Evolutionary conservation across 2,888 invertebrate species (phyloP).

Genomic region (Tenthredo amoena): DNA sequence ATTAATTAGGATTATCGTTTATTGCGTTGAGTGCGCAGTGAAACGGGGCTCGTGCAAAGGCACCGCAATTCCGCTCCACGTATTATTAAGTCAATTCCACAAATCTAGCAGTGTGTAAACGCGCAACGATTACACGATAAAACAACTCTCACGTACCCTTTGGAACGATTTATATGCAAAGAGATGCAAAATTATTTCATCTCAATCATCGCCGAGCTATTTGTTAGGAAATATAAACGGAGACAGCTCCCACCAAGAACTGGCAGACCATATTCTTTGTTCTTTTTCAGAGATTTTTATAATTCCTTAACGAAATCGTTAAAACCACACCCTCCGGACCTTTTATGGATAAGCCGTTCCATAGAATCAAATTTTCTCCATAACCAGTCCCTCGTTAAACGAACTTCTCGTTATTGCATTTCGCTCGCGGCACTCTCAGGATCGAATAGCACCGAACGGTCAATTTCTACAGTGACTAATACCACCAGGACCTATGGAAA

Average conservation of each 20-base stretch:
- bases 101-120: not conserved
- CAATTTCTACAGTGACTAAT: not conserved
- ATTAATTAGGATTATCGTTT: constrained; percentile 48
- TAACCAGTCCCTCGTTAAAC: constrained; percentile 36
- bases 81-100: constrained; percentile 5
- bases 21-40: not conserved
- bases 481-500: not conserved
- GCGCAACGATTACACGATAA: not conserved
- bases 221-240: not conserved
- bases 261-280: not conserved
- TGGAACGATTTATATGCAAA: not conserved
- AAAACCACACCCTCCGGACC: constrained; percentile 27
- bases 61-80: not conserved
- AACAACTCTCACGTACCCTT: not conserved
- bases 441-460: not conserved
- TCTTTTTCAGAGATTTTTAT: not conserved
- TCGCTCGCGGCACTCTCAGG: not conserved
- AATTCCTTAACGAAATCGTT: constrained; percentile 38
- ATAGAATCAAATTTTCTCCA: constrained; percentile 43
- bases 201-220: not conserved
- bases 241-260: not conserved
- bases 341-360: constrained; percentile 27
- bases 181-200: not conserved
- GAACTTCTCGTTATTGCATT: constrained; percentile 28
- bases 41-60: constrained; percentile 20